Evolutionary conservation across 2,797 vertebrate species (phyloP).

Genomic region (Pipistrellus pygmaeus): DNA sequence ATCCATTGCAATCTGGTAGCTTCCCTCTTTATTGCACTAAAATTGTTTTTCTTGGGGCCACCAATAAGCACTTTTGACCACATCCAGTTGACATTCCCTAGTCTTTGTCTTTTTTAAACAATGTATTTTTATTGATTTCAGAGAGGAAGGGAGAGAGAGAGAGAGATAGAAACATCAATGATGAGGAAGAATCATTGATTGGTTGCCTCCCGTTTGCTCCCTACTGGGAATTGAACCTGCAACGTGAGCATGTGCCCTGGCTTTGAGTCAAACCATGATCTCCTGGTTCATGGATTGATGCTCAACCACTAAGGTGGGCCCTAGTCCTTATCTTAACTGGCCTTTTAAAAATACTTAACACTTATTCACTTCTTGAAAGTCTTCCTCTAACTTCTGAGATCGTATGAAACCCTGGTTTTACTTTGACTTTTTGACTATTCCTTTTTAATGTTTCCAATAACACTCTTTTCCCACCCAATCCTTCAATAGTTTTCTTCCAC

Average conservation of each 20-base stretch:
- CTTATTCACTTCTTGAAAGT: not conserved
- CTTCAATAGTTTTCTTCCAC: not conserved
- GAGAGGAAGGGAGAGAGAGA: not conserved
- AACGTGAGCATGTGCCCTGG: not conserved
- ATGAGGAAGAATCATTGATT: not conserved
- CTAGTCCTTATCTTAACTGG: not conserved
- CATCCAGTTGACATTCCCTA: not conserved
- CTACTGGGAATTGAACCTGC: not conserved
- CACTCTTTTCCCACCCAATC: not conserved
- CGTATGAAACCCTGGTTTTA: not conserved
- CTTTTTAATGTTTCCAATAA: not conserved
- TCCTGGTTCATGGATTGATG: no score
- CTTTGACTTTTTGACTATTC: not conserved
- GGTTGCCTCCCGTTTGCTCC: not conserved
- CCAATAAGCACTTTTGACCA: not conserved
- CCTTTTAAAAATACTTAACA: not conserved
- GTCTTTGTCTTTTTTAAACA: not conserved
- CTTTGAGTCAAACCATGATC: not conserved
- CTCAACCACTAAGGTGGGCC: no score
- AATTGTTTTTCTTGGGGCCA: not conserved
- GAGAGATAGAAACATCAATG: not conserved
- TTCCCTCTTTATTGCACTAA: not conserved
- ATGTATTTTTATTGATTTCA: not conserved
- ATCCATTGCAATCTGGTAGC: not conserved
- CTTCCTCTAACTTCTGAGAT: not conserved